Evolutionary conservation across 2,113 vertebrate genomes (phyloP).

Genomic region (Acanthochromis polyacanthus): DNA sequence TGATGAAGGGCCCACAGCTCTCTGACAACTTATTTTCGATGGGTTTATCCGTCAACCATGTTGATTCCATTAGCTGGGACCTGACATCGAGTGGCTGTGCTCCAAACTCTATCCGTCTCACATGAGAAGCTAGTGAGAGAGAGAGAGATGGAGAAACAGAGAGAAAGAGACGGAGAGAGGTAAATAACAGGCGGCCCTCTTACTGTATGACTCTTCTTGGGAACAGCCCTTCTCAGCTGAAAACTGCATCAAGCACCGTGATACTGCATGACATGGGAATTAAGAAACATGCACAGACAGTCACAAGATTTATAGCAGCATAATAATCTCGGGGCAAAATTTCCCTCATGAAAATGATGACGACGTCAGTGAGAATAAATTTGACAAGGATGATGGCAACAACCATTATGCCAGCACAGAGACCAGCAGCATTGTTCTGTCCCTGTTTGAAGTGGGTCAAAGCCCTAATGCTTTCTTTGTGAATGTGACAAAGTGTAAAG

Average conservation of each 20-base stretch:
- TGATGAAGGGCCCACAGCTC: conserved; percentile 71
- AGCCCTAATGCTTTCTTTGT: conserved; percentile 74
- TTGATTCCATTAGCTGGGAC: conserved; percentile 76
- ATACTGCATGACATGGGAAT: neutral
- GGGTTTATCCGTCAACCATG: conserved; percentile 79
- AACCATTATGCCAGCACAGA: conserved; percentile 63
- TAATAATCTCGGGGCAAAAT: conserved; percentile 27
- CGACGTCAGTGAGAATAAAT: conserved; percentile 35
- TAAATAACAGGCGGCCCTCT: conserved; percentile 41
- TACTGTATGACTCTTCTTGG: conserved; percentile 23
- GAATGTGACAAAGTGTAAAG: conserved; percentile 76
- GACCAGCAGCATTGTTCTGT: conserved; percentile 53
- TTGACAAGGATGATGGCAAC: conserved; percentile 57
- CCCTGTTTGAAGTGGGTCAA: conserved; percentile 64
- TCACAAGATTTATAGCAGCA: conserved; percentile 32
- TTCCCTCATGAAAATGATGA: conserved; percentile 30
- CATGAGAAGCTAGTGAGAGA: conserved; percentile 59
- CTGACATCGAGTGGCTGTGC: conserved; percentile 73
- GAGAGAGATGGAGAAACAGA: conserved; percentile 54
- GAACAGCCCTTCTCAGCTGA: conserved; percentile 2
- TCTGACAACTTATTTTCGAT: conserved; percentile 78
- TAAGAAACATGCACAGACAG: conserved; percentile 27
- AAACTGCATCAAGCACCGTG: conserved; percentile 1
- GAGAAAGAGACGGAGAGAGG: conserved; percentile 48
- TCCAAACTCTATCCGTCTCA: conserved; percentile 71